Percentiles rank a stretch among this genome's conserved stretches.
Evolutionary conservation across 2,113 vertebrate species (phyloP).

Genomic region (Stigmatopora argus): DNA sequence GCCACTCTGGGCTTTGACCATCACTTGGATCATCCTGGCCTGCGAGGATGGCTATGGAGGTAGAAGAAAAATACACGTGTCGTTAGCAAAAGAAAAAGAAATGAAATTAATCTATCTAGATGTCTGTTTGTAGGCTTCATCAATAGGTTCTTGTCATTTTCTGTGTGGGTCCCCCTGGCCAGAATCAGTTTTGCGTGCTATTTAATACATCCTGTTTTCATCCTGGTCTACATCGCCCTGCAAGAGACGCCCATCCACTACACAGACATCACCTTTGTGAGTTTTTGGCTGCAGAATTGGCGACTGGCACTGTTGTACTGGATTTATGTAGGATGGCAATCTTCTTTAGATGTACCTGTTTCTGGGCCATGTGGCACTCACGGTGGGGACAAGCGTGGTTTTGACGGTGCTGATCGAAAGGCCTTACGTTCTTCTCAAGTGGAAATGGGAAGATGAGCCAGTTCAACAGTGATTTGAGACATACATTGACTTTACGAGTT

Average conservation of each 20-base stretch:
- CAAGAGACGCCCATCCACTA: conserved; percentile 79
- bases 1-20: conserved; percentile 70
- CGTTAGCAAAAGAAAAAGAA: no score
- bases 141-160: conserved; percentile 65
- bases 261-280: conserved; percentile 77
- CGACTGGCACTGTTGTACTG: neutral
- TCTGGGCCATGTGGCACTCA: conserved; percentile 70
- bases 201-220: conserved; percentile 74
- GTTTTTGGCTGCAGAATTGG: conserved; percentile 18
- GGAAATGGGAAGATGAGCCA: neutral
- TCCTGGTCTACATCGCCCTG: conserved; percentile 74
- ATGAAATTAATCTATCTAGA: no score
- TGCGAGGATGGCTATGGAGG: conserved; percentile 81
- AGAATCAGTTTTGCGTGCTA: conserved; percentile 81
- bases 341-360: conserved; percentile 75
- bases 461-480: neutral
- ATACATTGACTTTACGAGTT: neutral
- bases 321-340: neutral
- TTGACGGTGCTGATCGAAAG: conserved; percentile 75
- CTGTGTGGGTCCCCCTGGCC: conserved; percentile 72
- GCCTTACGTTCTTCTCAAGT: conserved; percentile 61
- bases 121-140: conserved; percentile 62
- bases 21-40: conserved; percentile 77
- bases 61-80: conserved; percentile 25
- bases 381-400: conserved; percentile 59